Evolutionary conservation across 2,797 vertebrate genomes (phyloP), one percentile per base, ranked within the genome.

Genomic region (Sparus aurata): DNA sequence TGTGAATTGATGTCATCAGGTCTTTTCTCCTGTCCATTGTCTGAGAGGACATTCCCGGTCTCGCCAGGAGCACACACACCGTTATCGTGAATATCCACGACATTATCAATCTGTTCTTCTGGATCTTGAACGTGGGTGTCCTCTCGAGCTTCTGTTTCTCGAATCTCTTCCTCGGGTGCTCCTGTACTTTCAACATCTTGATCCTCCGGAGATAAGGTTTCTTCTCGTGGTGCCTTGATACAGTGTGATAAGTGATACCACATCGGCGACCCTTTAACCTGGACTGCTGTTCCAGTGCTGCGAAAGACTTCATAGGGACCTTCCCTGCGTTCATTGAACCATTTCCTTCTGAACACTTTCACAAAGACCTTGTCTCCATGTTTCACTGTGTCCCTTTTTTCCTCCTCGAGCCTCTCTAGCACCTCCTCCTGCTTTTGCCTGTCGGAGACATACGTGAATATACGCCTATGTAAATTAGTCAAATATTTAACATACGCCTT

Each of bases 301-400:
- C 64, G n/a, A 12, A 77, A 64, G 18, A 77, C 45, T 46, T 46
- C 22, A 55, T 53, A 74, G 20, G 75, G 53, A 12, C 80, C 75
- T 18, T 73, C 43, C 4, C 54, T 2, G 2, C 54, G 20, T 59
- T 59, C 34, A 11, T 60, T 54, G n/a, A 3, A 71, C 73, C 67
- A 81, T 17, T 75, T 75, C 0, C 78, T 45, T 46, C 70, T 45
- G 12, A 69, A 80, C 0, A 80, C 71, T 23, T 69, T 58, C 16
- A 74, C 65, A 2, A 57, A 69, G 3, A 69, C 71, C 20, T 63
- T 17, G 17, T 75, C 55, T 53, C 73, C 73, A 12, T 63, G 46
- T 55, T 34, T 3, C 27, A 68, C 62, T 2, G 11, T 62, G 7
- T 0, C 10, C 3, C 18, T 59, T 1, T 12, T 58, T 67, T 72